Base-by-base conservation (phyloP, 2,888 invertebrate species). In the Amorpha juglandis region DNA sequence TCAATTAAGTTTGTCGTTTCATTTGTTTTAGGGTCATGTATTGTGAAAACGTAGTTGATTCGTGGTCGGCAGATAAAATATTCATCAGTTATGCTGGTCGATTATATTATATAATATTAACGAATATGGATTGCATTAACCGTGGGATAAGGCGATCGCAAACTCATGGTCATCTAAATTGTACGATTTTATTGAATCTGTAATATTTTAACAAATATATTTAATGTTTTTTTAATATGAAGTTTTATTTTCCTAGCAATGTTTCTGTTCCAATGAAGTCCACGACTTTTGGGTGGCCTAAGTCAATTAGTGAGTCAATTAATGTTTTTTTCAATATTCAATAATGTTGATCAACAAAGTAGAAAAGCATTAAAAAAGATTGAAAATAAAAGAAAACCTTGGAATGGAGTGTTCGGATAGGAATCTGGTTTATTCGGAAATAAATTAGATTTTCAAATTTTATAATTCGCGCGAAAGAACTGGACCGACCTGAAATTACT, bases 191-290 rank as follows among this genome's bases (percentile, higher is more conserved):
- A 92, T 91, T 89, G 90, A 91, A 90, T 91, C 90, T 90, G 89
- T 92, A 91, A 91, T 91, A 91, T 90, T 91, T 90, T 90, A 92
- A 91, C 91, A 90, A 91, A 92, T 91, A 92, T 91, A 92, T 91
- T 90, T 90, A 89, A 91, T 90, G 90, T 90, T 92, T 92, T 89
- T 85, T 86, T 27, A 27, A 68, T 66, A 1, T n/a, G n/a, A 62
- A 63, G 72, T 79, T 77, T 79, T 70, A 69, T 70, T 70, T 47
- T 14, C 4, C 7, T 42, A 8, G 27, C 27, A 3, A 3, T 27
- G 27, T 27, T n/a, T n/a, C n/a, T n/a, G n/a, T n/a, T n/a, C n/a
- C n/a, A n/a, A n/a, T n/a, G n/a, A n/a, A n/a, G n/a, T n/a, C n/a
- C n/a, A n/a, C 27, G 27, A 27, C 1, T 27, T 27, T 27, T 4